Percentiles rank a stretch among this genome's conserved stretches.
These are phyloP conservation scores for Latrodectus geometricus DNA, from an alignment of 1,140 invertebrate species.

Conservation along the genomic window DNA sequence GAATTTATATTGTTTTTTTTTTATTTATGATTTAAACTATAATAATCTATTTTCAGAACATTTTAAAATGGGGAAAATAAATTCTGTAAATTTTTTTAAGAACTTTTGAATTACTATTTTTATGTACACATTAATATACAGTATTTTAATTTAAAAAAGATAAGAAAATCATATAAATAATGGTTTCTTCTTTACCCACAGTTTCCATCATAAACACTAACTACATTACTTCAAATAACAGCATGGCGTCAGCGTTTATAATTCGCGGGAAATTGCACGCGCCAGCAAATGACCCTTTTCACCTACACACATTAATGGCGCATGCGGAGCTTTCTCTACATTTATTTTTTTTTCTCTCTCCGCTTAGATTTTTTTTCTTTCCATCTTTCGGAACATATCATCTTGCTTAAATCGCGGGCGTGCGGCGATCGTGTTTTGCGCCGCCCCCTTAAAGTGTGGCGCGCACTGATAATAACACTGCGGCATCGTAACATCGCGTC, in stretches of 20 bases:
- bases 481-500: background rate
- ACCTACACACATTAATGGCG: slow-evolving; percentile 26
- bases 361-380: background rate
- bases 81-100: too few relatives aligned
- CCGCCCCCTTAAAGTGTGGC: slow-evolving; percentile 29
- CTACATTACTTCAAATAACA: background rate
- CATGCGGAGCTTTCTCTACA: background rate
- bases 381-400: background rate
- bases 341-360: background rate
- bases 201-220: background rate
- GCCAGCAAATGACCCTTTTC: slow-evolving; percentile 26
- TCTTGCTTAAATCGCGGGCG: slow-evolving; percentile 18
- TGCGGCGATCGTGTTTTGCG: slow-evolving; percentile 16
- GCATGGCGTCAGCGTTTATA: slow-evolving; percentile 1
- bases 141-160: too few relatives aligned
- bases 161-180: too few relatives aligned
- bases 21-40: too few relatives aligned
- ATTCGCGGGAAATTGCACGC: slow-evolving; percentile 31
- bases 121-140: too few relatives aligned
- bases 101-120: too few relatives aligned
- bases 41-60: too few relatives aligned
- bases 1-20: too few relatives aligned
- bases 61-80: too few relatives aligned
- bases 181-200: too few relatives aligned
- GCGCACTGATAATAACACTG: background rate